A percentile compares a stretch with the other conserved stretches of the same genome.
Evolutionary conservation across 2,113 vertebrate genomes (phyloP).

Genomic region (Sorex fumeus): DNA sequence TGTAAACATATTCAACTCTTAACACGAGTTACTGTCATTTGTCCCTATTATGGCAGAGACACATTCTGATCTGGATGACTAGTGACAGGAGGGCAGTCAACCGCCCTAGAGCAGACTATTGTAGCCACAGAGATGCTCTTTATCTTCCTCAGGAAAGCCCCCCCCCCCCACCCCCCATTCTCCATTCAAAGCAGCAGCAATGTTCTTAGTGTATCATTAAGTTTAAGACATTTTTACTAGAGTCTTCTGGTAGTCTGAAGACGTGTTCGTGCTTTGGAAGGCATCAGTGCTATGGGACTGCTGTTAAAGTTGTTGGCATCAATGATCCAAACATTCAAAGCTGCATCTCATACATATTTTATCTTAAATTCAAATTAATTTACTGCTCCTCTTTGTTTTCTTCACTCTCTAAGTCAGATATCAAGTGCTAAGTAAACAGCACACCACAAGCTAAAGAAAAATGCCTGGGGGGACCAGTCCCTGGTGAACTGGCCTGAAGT

Average conservation of each 20-base stretch:
- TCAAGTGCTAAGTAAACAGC: background rate
- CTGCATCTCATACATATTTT: background rate
- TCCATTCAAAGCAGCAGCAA: background rate
- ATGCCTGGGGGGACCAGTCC: background rate
- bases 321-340: background rate
- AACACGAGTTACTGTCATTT: too few species aligned
- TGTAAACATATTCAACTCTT: background rate
- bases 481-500: too few species aligned
- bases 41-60: too few species aligned
- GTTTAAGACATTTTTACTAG: background rate
- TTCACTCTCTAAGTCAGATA: conserved; percentile 12
- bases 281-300: background rate
- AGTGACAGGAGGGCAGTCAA: background rate
- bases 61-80: background rate
- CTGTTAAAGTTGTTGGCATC: background rate
- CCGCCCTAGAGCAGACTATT: background rate
- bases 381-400: background rate
- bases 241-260: background rate
- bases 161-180: background rate
- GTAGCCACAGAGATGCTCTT: background rate
- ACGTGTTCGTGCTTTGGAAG: background rate
- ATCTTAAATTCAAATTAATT: conserved; percentile 42
- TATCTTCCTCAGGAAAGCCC: background rate
- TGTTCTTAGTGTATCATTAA: background rate
- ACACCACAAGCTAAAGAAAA: background rate